Percentiles rank a stretch among this genome's conserved stretches.
These are phyloP conservation scores for Lithobius niger DNA, from an alignment of 1,140 invertebrate genomes.

Conservation along the genomic window DNA sequence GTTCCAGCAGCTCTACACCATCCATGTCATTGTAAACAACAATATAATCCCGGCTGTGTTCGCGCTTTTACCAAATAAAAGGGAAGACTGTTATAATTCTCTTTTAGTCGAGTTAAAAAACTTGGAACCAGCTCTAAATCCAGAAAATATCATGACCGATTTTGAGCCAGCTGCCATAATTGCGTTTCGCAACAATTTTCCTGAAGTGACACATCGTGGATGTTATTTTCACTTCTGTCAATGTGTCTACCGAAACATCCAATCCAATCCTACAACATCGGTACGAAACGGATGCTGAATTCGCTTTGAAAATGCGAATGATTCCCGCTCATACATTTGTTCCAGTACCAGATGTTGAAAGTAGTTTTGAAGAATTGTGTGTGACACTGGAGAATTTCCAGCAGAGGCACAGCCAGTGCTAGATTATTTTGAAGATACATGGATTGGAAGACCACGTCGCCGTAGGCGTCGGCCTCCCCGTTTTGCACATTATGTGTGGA, in stretches of 20 bases:
- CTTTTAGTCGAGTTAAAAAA: conserved; percentile 1
- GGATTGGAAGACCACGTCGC: not conserved
- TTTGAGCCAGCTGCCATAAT: conserved; percentile 8
- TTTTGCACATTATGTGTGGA: not conserved
- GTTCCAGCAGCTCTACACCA: conserved; percentile 12
- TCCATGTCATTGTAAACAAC: conserved; percentile 9
- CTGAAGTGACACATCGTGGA: not conserved
- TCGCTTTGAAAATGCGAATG: no score
- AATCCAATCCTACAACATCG: not conserved
- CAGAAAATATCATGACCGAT: conserved; percentile 12
- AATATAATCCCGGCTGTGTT: conserved; percentile 7
- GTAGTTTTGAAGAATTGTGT: not conserved
- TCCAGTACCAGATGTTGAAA: not conserved
- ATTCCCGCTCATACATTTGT: not conserved
- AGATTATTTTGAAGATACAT: conserved; percentile 8
- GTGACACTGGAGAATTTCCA: not conserved
- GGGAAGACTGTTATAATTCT: not conserved
- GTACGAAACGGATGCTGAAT: conserved; percentile 7
- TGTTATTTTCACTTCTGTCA: conserved; percentile 7
- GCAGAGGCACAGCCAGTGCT: not conserved
- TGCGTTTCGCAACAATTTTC: conserved; percentile 1
- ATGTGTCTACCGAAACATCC: conserved; percentile 1
- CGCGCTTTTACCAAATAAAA: conserved; percentile 3
- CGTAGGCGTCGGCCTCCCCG: not conserved
- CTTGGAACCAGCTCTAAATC: not conserved